These are phyloP conservation scores for Muntiacus muntjak DNA, from an alignment of 2,113 vertebrate genomes.

Conservation along the genomic window DNA sequence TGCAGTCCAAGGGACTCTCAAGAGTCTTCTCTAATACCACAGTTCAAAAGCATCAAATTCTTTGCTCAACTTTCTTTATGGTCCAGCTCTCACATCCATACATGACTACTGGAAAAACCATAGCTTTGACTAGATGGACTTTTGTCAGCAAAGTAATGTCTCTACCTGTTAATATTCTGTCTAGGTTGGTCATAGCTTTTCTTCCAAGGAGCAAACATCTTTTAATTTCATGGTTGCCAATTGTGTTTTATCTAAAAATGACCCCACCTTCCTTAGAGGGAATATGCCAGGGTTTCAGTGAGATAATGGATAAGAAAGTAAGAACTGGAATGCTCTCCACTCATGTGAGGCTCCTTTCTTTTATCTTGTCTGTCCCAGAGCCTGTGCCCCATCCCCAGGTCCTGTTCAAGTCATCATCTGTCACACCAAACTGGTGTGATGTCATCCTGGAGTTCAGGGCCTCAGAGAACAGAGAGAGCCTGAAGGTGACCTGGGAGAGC, in stretches of 20 bases:
- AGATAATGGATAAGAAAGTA: background rate
- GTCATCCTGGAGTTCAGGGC: conserved; percentile 44
- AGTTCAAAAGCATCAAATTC: background rate
- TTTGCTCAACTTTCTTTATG: background rate
- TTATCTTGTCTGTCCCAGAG: background rate
- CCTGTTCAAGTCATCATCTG: background rate
- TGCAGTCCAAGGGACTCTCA: background rate
- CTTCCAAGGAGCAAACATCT: background rate
- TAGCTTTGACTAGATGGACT: background rate
- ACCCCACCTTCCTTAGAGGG: background rate
- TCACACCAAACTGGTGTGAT: conserved; percentile 28
- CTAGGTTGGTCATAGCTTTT: background rate
- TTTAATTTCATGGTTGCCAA: background rate
- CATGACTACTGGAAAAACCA: background rate
- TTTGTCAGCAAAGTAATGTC: background rate
- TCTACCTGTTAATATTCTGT: background rate
- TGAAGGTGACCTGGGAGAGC: conserved; percentile 49
- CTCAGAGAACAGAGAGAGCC: fast-evolving
- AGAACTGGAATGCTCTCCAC: background rate
- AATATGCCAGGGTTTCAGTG: background rate
- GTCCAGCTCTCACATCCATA: background rate
- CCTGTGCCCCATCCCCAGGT: background rate
- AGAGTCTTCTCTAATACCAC: background rate
- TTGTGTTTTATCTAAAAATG: background rate
- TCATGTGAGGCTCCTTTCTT: fast-evolving